Base-by-base conservation (phyloP, 2,113 vertebrate species). In the Zosterops lateralis region DNA sequence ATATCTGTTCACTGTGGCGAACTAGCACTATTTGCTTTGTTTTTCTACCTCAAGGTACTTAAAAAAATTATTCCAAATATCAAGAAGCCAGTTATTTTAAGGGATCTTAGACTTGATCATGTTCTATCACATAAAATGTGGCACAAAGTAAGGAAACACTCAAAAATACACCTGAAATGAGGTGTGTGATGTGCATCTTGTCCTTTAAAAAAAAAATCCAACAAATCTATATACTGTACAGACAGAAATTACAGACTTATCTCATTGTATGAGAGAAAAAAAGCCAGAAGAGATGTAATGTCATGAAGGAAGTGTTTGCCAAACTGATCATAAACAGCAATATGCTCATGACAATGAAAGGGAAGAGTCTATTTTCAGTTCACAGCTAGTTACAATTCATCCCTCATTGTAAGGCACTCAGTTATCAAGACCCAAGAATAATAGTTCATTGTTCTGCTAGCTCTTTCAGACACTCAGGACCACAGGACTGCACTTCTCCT, bases 1-100 rank as follows among this genome's bases (percentile, higher is more conserved):
- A 2, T 98, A 98, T 98, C 98, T 98, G 96, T 97, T 98, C 98
- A 97, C 93, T 97, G 97, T 76, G 98, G 98, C 98, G 98, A 97
- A 98, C 97, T 97, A 97, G 96, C 64, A 70, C 90, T 95, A 91
- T 95, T 97, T 95, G 90, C 97, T 97, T 97, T 94, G 96, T 96
- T 96, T 98, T 96, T 95, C 95, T 97, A 95, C 95, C 97, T 98
- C 93, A 86, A 98, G 97, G 95, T 98, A 97, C 97, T 98, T 98
- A 93, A 87, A n/a, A 97, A 98, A 99, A 97, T 90, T 92, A 94
- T 98, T 98, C 98, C 98, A 98, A 98, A 98, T 87, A 95, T 83
- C 91, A 96, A 96, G 94, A 81, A 97, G 95, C 51, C 67, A 86
- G 86, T 94, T 94, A 94, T 82, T 96, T 92, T 77, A 96, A 78